Evolutionary conservation across 2,797 vertebrate species (phyloP), one percentile per base, ranked within the genome.

Genomic region (Rhynchonycteris naso): DNA sequence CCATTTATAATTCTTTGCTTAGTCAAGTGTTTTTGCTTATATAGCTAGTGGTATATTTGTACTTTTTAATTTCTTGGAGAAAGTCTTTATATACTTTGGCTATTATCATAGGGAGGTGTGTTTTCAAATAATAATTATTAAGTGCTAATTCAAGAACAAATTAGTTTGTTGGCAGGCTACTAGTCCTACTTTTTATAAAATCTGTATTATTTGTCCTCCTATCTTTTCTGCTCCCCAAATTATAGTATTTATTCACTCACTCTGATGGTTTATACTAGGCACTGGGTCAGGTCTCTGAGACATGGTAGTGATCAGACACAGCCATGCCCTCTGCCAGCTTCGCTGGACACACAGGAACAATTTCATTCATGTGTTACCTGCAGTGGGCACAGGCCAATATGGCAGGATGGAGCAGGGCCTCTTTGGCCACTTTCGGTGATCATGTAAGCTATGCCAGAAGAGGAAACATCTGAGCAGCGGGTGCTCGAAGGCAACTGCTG

Each of bases 11-110:
- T 68, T 88, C 50, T 21, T 28, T 78, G 52, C 58, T 43, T 88
- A 82, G 78, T 68, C 52, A 92, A 50, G 2, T 43, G 54, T 66
- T 95, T 95, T 58, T 89, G 84, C 75, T 93, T 74, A n/a, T n/a
- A 15, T 35, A 26, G 50, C 26, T 85, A 66, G 54, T 58, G 7
- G 61, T 33, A 9, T 22, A 18, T 82, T 21, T 86, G 7, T 26
- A 86, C 52, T 83, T 86, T 81, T 68, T 54, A 83, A 69, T n/a
- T 83, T 76, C 86, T 92, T 84, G 24, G n/a, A 66, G 72, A 28
- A 95, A 81, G 47, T 54, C 33, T 88, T 59, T 80, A 75, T 28
- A 56, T 83, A 38, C 71, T 30, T 90, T 65, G 68, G 63, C n/a
- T 84, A 8, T 71, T 84, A 81, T 16, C 54, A 83, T 86, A 91